Evolutionary conservation across 2,113 vertebrate genomes (phyloP), one percentile per base, ranked within the genome.

Genomic region (Heterotilapia buettikoferi): DNA sequence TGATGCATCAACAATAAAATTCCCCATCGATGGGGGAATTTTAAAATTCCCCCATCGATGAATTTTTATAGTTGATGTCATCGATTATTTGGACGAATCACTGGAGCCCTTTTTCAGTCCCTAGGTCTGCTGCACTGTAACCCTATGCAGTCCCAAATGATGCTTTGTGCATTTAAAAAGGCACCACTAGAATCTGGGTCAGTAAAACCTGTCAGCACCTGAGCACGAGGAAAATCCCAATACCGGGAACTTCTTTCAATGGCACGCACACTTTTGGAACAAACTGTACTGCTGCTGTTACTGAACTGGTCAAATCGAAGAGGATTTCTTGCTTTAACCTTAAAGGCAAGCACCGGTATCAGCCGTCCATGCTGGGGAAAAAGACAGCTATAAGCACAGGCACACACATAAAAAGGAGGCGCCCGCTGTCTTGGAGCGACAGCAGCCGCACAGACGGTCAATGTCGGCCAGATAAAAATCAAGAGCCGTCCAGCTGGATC

Each of bases 401-500:
- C 19, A 26, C n/a, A 43, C 31, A 50, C 31, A 71, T 14, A 66
- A 52, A 66, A 52, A 68, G 31, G 73, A 40, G 21, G 79, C 59
- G 33, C 26, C 24, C 29, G 18, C 50, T 29, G 82, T 47, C 12
- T 40, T 71, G 53, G 68, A 43, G 45, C 68, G 29, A 50, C 38
- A 63, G 71, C 57, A 84, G 83, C 29, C 50, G 10, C 31, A 61
- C 26, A 81, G 54, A 76, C 19, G 14, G 50, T 82, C 82, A 87
- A 88, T 82, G 89, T 91, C 87, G 92, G 81, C 52, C 71, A 89
- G 82, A 89, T 78, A 73, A 89, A 85, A 84, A 90, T 61, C 40
- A 45, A 84, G n/a, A 86, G 2, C 12, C 81, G 18, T 63, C 76
- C 59, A 79, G 82, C 80, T 66, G 83, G 57, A 57, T 90, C 47